These are phyloP conservation scores for Anabas testudineus DNA, from an alignment of 2,797 vertebrate genomes.

Conservation along the genomic window DNA sequence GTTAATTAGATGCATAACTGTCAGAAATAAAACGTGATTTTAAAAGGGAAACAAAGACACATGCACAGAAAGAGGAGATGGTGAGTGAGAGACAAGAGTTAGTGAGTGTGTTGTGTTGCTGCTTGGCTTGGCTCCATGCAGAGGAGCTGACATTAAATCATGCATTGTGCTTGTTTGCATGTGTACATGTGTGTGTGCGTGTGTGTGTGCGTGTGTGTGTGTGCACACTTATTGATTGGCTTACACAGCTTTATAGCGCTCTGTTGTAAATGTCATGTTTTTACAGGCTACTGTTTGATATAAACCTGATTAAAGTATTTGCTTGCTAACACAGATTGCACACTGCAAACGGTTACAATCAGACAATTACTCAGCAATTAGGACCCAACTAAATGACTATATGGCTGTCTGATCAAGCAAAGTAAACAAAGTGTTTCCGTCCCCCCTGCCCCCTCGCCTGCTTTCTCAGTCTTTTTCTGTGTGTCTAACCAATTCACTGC, in stretches of 20 bases:
- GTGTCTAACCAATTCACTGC: constrained; percentile 38
- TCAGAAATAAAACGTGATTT: constrained; percentile 32
- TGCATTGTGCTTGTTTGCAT: constrained; percentile 71
- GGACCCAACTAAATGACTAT: constrained; percentile 77
- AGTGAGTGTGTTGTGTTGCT: constrained; percentile 56
- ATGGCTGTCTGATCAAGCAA: constrained; percentile 73
- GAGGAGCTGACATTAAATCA: constrained; percentile 86
- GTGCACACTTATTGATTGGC: constrained; percentile 83
- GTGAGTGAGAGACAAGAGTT: constrained; percentile 38
- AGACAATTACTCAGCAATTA: constrained; percentile 86
- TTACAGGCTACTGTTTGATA: constrained; percentile 87
- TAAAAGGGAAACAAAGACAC: constrained; percentile 39
- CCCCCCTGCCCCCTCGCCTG: background rate
- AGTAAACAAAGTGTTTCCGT: constrained; percentile 72
- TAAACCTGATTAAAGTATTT: constrained; percentile 89
- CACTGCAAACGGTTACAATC: constrained; percentile 78
- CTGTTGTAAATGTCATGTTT: constrained; percentile 88
- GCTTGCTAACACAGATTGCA: constrained; percentile 80
- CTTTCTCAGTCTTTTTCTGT: constrained; percentile 27
- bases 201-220: constrained; percentile 34
- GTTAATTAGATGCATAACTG: constrained; percentile 10
- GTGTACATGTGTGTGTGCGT: constrained; percentile 28
- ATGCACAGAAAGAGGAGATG: constrained; percentile 22
- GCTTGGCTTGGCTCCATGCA: constrained; percentile 73
- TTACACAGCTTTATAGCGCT: constrained; percentile 86